phyloP scores from a whole-genome alignment of 2,888 invertebrate genomes.

The Hydroisotoma schaefferi region DNA sequence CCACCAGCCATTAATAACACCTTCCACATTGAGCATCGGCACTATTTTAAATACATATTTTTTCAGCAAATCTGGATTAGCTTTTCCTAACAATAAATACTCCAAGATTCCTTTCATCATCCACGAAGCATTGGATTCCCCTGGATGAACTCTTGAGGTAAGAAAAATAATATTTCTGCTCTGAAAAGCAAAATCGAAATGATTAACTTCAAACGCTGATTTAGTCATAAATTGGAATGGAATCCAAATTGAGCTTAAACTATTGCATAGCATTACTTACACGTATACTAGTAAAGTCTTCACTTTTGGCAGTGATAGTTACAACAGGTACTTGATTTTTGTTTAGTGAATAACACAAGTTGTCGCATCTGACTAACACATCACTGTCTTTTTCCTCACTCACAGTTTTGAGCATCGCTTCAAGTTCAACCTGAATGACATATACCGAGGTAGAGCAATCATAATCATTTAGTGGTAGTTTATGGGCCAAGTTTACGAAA shows the following conservation, averaged over 20 bases:
- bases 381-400: conserved; percentile 54
- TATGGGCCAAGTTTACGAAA: neutral
- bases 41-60: conserved; percentile 79
- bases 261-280: too few species aligned
- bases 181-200: too few species aligned
- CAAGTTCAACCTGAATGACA: conserved; percentile 60
- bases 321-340: conserved; percentile 71
- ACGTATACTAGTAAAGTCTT: too few species aligned
- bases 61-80: conserved; percentile 60
- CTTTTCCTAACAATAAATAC: conserved; percentile 59
- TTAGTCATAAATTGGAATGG: too few species aligned
- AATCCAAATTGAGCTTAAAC: too few species aligned
- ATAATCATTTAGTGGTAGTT: too few species aligned
- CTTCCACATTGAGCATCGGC: conserved; percentile 85
- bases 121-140: conserved; percentile 84
- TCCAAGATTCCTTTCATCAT: conserved; percentile 77
- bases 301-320: conserved; percentile 67
- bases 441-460: too few species aligned
- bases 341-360: conserved; percentile 67
- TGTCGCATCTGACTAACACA: conserved; percentile 64
- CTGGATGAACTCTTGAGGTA: conserved; percentile 78
- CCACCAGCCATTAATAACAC: conserved; percentile 80
- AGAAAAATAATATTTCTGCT: conserved; percentile 68
- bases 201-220: too few species aligned
- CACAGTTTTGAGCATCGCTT: conserved; percentile 57